A percentile compares a stretch with the other conserved stretches of the same genome.
Evolutionary conservation across 2,113 vertebrate genomes (phyloP).

Genomic region (Andinoacara biseriatus): DNA sequence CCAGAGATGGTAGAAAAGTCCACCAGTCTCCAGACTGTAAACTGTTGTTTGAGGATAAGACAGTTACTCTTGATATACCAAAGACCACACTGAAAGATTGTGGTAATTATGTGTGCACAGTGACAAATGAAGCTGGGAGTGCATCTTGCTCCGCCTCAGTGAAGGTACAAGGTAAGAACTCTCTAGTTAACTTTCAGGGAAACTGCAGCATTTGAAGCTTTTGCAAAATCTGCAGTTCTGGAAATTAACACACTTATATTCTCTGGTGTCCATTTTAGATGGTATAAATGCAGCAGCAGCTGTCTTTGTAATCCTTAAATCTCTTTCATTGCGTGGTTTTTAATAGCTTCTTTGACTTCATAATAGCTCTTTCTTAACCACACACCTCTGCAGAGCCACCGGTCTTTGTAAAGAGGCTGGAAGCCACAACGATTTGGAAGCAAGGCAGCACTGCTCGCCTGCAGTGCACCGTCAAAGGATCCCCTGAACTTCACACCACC

Average conservation of each 20-base stretch:
- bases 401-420: constrained; percentile 86
- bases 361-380: constrained; percentile 20
- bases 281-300: not conserved
- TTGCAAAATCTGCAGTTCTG: constrained; percentile 43
- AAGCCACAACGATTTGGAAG: constrained; percentile 87
- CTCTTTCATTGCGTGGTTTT: constrained; percentile 14
- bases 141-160: constrained; percentile 82
- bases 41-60: constrained; percentile 91
- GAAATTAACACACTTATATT: constrained; percentile 13
- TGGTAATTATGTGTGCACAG: constrained; percentile 86
- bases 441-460: constrained; percentile 85
- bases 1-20: constrained; percentile 86
- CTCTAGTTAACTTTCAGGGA: constrained; percentile 30
- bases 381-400: constrained; percentile 83
- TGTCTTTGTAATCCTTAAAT: not conserved
- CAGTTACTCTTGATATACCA: constrained; percentile 87
- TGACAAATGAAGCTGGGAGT: constrained; percentile 88
- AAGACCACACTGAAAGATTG: constrained; percentile 90
- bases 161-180: constrained; percentile 90
- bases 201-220: constrained; percentile 40
- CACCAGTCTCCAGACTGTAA: constrained; percentile 89
- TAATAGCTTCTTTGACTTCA: constrained; percentile 26
- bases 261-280: constrained; percentile 3
- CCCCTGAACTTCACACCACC: constrained; percentile 87
- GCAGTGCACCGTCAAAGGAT: constrained; percentile 90